Evolutionary conservation across 1,140 invertebrate species (phyloP).

Genomic region (Pseudomyrmex flavicornis): DNA sequence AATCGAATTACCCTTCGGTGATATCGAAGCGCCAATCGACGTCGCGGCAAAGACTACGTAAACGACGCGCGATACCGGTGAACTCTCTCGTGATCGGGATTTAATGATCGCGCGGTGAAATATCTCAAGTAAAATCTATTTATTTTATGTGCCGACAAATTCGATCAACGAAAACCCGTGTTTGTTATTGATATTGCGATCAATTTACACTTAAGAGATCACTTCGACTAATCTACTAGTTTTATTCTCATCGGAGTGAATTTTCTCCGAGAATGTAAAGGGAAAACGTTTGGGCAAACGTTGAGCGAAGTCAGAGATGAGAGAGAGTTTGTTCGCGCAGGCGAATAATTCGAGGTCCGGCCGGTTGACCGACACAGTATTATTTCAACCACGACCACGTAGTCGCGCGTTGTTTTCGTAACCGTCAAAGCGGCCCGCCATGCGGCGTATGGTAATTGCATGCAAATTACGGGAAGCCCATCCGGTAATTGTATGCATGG

Average conservation of each 20-base stretch:
- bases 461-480: slow-evolving; percentile 59
- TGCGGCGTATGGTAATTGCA: slow-evolving; percentile 49
- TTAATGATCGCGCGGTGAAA: too few relatives aligned
- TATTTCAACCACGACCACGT: slow-evolving; percentile 41
- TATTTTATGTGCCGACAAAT: too few relatives aligned
- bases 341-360: slow-evolving; percentile 26
- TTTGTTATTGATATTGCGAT: background rate
- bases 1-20: slow-evolving; percentile 47
- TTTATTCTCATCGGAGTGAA: background rate
- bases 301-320: slow-evolving; percentile 7
- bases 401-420: slow-evolving; percentile 41
- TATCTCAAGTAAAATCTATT: too few relatives aligned
- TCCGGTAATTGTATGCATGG: slow-evolving; percentile 57
- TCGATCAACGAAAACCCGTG: background rate
- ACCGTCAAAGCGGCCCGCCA: slow-evolving; percentile 43
- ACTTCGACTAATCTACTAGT: background rate
- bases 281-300: background rate
- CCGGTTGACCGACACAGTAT: slow-evolving; percentile 31
- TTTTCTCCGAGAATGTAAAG: background rate
- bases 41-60: slow-evolving; percentile 22
- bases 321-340: background rate
- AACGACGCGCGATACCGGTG: too few relatives aligned
- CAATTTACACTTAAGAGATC: background rate
- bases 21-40: slow-evolving; percentile 6
- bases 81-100: too few relatives aligned